A percentile compares a stretch with the other conserved stretches of the same genome.
These are phyloP conservation scores for Melieria omissa DNA, from an alignment of 2,888 invertebrate genomes.

Conservation along the genomic window DNA sequence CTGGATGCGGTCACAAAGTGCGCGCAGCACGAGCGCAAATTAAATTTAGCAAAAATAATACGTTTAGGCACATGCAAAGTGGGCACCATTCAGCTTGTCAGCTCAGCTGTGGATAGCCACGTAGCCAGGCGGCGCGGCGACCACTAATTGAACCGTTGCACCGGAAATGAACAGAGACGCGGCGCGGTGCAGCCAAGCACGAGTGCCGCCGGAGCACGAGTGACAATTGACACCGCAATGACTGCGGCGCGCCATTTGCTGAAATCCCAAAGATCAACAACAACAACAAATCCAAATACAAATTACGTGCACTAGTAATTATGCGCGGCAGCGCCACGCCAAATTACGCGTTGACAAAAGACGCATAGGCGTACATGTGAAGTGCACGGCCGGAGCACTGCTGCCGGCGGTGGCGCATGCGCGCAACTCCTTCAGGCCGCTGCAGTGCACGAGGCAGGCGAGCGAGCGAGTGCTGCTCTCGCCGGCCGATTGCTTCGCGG, in stretches of 20 bases:
- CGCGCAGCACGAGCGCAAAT: slow-evolving; percentile 63
- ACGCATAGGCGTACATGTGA: not conserved
- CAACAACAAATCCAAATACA: slow-evolving; percentile 2
- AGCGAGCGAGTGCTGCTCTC: not conserved
- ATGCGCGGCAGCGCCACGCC: slow-evolving; percentile 5
- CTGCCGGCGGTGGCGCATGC: slow-evolving; percentile 14
- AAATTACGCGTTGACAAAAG: slow-evolving; percentile 19
- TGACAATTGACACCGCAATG: slow-evolving; percentile 49
- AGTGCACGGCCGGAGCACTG: slow-evolving; percentile 1
- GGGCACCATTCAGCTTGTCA: too few species aligned
- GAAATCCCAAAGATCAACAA: too few species aligned
- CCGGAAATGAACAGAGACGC: slow-evolving; percentile 23
- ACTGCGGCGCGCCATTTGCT: slow-evolving; percentile 32
- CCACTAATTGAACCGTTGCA: slow-evolving; percentile 32
- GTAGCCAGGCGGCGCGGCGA: slow-evolving; percentile 16
- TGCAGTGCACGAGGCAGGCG: slow-evolving; percentile 6
- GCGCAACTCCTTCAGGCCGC: slow-evolving; percentile 22
- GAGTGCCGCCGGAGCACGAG: slow-evolving; percentile 38
- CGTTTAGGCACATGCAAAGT: slow-evolving; percentile 44
- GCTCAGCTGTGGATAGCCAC: not conserved
- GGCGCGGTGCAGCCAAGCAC: slow-evolving; percentile 1
- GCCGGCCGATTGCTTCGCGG: slow-evolving; percentile 26
- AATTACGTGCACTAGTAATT: not conserved
- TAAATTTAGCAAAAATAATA: slow-evolving; percentile 62
- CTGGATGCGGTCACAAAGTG: slow-evolving; percentile 26